phyloP scores from a whole-genome alignment of 1,140 invertebrate genomes.

The Charaxes varanes region DNA sequence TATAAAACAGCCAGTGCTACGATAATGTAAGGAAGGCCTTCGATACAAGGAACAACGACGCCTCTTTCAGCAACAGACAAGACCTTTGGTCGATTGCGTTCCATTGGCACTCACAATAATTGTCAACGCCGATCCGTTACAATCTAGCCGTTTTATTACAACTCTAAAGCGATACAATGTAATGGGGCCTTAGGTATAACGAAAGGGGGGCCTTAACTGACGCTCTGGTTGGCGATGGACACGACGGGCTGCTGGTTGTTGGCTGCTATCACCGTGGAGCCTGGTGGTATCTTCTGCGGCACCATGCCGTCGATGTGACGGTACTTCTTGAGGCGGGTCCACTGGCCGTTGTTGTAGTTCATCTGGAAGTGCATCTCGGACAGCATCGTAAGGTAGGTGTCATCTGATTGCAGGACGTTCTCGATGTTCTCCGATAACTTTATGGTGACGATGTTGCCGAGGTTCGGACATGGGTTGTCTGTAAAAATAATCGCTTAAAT shows the following conservation, averaged over 20 bases:
- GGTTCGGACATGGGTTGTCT: slow-evolving; percentile 96
- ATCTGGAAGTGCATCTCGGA: slow-evolving; percentile 97
- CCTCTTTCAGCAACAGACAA: too few relatives aligned
- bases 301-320: slow-evolving; percentile 77
- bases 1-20: too few relatives aligned
- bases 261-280: slow-evolving; percentile 53
- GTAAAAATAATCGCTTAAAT: slow-evolving; percentile 51
- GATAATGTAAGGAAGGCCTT: too few relatives aligned
- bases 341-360: slow-evolving; percentile 96
- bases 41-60: too few relatives aligned
- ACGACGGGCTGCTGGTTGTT: slow-evolving; percentile 57
- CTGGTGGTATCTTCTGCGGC: slow-evolving; percentile 59
- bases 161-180: too few relatives aligned
- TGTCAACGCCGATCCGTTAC: too few relatives aligned
- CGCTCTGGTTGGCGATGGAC: slow-evolving; percentile 56
- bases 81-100: too few relatives aligned
- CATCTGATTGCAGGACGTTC: slow-evolving; percentile 84
- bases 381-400: slow-evolving; percentile 83
- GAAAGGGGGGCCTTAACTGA: slow-evolving; percentile 19
- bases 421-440: slow-evolving; percentile 93
- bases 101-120: too few relatives aligned
- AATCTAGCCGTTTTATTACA: too few relatives aligned
- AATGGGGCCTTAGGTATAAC: too few relatives aligned
- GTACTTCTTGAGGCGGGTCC: slow-evolving; percentile 93
- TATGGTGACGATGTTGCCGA: slow-evolving; percentile 94